Percentiles rank a stretch among this genome's conserved stretches.
Evolutionary conservation across 2,797 vertebrate genomes (phyloP).

Genomic region (Nyctalus aviator): DNA sequence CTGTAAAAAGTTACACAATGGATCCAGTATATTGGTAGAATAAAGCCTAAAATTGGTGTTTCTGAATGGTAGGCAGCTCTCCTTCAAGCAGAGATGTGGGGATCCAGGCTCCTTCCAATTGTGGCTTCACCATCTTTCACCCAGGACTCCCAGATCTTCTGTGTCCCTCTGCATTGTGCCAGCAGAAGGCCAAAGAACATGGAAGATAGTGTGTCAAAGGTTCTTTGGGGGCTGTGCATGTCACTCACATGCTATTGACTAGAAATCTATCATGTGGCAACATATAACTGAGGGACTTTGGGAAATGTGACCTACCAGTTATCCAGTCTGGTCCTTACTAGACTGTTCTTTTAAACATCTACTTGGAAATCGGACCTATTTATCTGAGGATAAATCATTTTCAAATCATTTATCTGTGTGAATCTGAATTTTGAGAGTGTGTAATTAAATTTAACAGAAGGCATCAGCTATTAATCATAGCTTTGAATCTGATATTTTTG

Average conservation of each 20-base stretch:
- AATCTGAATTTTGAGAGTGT: conserved; percentile 16
- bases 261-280: background rate
- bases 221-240: background rate
- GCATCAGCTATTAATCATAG: background rate
- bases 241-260: background rate
- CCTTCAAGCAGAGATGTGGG: background rate
- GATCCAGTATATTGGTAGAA: conserved; percentile 1
- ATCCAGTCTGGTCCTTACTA: background rate
- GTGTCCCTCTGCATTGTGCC: background rate
- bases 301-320: background rate
- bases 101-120: background rate
- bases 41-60: background rate
- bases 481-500: conserved; percentile 14
- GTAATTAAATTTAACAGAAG: background rate
- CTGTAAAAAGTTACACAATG: background rate
- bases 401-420: background rate
- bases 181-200: background rate
- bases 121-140: background rate
- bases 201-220: background rate
- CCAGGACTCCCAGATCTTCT: background rate
- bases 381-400: background rate
- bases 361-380: background rate
- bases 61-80: background rate
- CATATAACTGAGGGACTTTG: background rate
- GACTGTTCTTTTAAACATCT: background rate